A percentile compares a stretch with the other conserved stretches of the same genome.
These are phyloP conservation scores for Tylochromis polylepis DNA, from an alignment of 2,113 vertebrate genomes.

Conservation along the genomic window DNA sequence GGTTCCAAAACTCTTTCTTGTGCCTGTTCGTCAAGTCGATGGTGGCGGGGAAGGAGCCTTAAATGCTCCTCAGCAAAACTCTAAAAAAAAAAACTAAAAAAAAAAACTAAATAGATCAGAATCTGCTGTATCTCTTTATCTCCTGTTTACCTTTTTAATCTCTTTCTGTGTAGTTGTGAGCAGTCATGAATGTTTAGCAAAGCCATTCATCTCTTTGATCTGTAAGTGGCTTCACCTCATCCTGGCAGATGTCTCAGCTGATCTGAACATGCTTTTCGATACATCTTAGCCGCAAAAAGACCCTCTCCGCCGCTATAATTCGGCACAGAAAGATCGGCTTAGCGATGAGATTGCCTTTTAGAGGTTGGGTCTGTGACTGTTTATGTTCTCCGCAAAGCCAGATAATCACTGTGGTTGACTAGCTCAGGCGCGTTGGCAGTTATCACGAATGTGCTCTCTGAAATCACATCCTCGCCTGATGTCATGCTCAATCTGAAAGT, in stretches of 20 bases:
- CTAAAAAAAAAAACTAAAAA: no score
- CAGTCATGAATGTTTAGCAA: background rate
- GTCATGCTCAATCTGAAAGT: conserved; percentile 5
- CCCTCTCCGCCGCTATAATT: background rate
- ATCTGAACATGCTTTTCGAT: background rate
- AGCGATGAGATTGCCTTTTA: conserved; percentile 14
- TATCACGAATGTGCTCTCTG: background rate
- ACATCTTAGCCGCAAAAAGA: background rate
- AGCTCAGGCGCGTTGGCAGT: background rate
- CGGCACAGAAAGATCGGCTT: conserved; percentile 2
- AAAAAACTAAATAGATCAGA: background rate
- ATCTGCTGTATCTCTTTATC: background rate
- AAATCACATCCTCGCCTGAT: background rate
- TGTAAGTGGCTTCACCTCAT: background rate
- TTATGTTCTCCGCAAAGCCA: conserved; percentile 18
- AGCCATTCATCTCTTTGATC: background rate
- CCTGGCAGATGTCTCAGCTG: background rate
- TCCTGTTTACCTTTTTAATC: background rate
- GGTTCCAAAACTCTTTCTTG: background rate
- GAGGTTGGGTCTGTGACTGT: conserved; percentile 9
- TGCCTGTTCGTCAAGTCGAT: background rate
- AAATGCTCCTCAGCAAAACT: background rate
- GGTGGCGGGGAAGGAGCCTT: background rate
- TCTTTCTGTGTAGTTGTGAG: background rate
- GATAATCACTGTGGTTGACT: conserved; percentile 23